phyloP scores from a whole-genome alignment of 1,140 invertebrate species.

The Plodia interpunctella region DNA sequence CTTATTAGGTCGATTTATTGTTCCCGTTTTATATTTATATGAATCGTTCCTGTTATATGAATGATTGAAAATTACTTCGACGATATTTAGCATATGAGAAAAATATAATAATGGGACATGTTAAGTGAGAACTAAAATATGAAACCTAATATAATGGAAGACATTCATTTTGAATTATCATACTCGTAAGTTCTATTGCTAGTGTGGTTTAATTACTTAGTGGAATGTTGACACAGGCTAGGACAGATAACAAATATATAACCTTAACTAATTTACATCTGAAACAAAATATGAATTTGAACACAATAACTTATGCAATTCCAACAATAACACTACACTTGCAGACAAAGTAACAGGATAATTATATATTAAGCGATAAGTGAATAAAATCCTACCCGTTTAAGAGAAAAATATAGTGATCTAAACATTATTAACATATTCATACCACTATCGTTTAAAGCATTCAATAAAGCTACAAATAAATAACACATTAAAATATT shows the following conservation, averaged over 20 bases:
- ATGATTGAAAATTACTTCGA: slow-evolving; percentile 12
- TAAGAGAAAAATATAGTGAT: slow-evolving; percentile 58
- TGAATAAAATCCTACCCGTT: slow-evolving; percentile 59
- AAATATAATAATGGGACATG: background rate
- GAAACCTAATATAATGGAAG: slow-evolving; percentile 68
- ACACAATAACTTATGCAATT: slow-evolving; percentile 42
- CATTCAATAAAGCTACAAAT: slow-evolving; percentile 72
- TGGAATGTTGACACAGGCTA: slow-evolving; percentile 52
- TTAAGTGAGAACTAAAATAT: slow-evolving; percentile 27
- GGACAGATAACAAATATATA: slow-evolving; percentile 17
- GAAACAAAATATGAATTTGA: slow-evolving; percentile 48
- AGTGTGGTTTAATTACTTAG: slow-evolving; percentile 24
- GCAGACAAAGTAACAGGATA: slow-evolving; percentile 43
- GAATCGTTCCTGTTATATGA: too few species aligned
- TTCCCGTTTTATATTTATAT: slow-evolving; percentile 49
- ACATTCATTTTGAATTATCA: slow-evolving; percentile 53
- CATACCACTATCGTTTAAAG: slow-evolving; percentile 56
- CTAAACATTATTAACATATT: slow-evolving; percentile 41
- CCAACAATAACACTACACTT: slow-evolving; percentile 44
- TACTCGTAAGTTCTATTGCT: slow-evolving; percentile 37
- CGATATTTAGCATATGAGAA: slow-evolving; percentile 8
- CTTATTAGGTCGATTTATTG: slow-evolving; percentile 58
- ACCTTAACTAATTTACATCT: slow-evolving; percentile 26
- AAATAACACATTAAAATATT: slow-evolving; percentile 76
- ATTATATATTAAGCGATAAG: slow-evolving; percentile 54